phyloP scores from a whole-genome alignment of 2,888 invertebrate species.

The Palloptera scutellata region DNA sequence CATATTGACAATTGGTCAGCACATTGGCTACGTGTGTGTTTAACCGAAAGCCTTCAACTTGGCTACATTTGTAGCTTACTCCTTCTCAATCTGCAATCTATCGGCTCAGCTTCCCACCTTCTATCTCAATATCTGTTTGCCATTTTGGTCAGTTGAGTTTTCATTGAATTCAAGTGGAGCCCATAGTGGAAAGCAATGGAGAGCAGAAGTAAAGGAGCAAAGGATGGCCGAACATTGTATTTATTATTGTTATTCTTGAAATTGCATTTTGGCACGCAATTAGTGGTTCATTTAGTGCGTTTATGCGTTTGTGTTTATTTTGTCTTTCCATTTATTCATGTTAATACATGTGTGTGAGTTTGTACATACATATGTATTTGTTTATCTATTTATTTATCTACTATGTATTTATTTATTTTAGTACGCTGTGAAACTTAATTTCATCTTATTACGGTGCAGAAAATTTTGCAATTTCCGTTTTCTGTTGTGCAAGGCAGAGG shows the following conservation, averaged over 20 bases:
- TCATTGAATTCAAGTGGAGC: too few relatives aligned
- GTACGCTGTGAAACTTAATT: constrained; percentile 8
- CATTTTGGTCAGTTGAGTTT: neutral
- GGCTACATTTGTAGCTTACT: neutral
- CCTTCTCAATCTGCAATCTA: neutral
- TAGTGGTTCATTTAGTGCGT: constrained; percentile 54
- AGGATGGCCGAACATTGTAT: neutral
- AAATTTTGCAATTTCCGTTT: neutral
- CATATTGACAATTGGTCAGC: constrained; percentile 41
- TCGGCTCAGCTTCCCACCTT: neutral
- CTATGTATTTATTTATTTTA: constrained; percentile 12
- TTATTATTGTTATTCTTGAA: constrained; percentile 52
- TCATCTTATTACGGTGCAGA: neutral
- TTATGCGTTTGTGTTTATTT: constrained; percentile 22
- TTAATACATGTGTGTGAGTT: neutral
- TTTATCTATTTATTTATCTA: neutral
- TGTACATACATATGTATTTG: neutral
- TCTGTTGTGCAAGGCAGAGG: too few relatives aligned
- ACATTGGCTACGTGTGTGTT: constrained; percentile 20
- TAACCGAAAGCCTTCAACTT: constrained; percentile 11
- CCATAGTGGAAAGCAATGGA: too few relatives aligned
- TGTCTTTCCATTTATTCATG: constrained; percentile 24
- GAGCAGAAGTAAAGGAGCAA: too few relatives aligned
- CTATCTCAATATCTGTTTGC: constrained; percentile 12
- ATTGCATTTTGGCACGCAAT: constrained; percentile 63